Percentiles rank a stretch among this genome's conserved stretches.
These are phyloP conservation scores for Ommatoiulus sabulosus DNA, from an alignment of 2,888 invertebrate genomes.

Conservation along the genomic window DNA sequence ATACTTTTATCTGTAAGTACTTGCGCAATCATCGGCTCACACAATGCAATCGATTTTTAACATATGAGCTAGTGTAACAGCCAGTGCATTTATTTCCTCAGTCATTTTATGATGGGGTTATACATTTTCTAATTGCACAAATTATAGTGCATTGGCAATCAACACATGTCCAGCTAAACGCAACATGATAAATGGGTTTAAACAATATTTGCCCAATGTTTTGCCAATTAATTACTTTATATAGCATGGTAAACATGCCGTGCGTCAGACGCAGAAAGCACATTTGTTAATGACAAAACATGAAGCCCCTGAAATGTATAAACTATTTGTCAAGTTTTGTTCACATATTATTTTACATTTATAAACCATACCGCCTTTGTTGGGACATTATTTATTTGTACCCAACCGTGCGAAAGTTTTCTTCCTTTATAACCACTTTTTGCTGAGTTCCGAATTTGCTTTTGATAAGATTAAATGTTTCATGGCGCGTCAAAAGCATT, in stretches of 20 bases:
- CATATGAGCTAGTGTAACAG: too few relatives aligned
- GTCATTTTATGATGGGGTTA: neutral
- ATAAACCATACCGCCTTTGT: too few relatives aligned
- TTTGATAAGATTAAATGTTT: neutral
- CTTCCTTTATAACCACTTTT: neutral
- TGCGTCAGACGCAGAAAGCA: neutral
- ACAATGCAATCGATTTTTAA: too few relatives aligned
- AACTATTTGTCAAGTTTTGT: too few relatives aligned
- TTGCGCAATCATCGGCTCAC: too few relatives aligned
- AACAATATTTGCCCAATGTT: neutral
- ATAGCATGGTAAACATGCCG: too few relatives aligned
- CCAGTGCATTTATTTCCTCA: neutral
- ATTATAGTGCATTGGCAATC: neutral
- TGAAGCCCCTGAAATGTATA: too few relatives aligned
- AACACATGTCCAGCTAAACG: neutral
- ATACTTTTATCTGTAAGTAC: too few relatives aligned
- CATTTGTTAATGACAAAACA: neutral
- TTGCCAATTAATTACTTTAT: too few relatives aligned
- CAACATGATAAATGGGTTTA: neutral
- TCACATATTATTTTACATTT: too few relatives aligned
- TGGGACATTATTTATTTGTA: too few relatives aligned
- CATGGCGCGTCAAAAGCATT: neutral
- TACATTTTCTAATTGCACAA: neutral
- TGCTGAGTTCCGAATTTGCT: neutral
- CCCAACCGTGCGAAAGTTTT: too few relatives aligned